Evolutionary conservation across 2,888 invertebrate genomes (phyloP), one percentile per base, ranked within the genome.

Genomic region (Agelastica alni): DNA sequence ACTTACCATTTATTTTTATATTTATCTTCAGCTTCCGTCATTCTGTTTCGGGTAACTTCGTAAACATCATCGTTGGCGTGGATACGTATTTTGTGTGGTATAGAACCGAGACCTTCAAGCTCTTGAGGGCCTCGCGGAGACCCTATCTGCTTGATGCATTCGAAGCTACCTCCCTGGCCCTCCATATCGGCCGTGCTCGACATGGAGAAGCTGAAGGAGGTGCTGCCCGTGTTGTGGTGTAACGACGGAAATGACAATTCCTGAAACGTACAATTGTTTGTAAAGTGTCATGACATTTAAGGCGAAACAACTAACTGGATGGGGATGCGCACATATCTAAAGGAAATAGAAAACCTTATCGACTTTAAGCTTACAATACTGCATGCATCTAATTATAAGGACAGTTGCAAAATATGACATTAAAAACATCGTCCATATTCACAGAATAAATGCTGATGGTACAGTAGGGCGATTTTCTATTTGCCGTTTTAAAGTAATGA

Each of bases 61-160:
- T 96, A 96, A 56, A 94, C 91, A 82, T 96, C 96, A 74, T 96
- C 96, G 73, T 93, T 96, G 70, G 96, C 96, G 76, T 91, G 91
- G 68, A 96, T 89, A 63, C 93, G 88, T 85, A 96, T 90, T 76
- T 91, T 91, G 76, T 88, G 85, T 69, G 89, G 87, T 79, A 96
- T 82, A 65, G 90, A 84, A 66, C 96, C 96, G 79, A 94, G 85
- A 69, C 88, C 86, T 78, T 90, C 89, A 77, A 93, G 80, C n/a
- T n/a, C n/a, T n/a, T n/a, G n/a, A 62, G 85, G 84, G 53, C 74
- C 73, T 49, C 74, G 63, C 41, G 72, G 72, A 12, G 73, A 74
- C 74, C 83, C 67, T 79, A 81, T 70, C 80, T 82, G 77, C 75
- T 90, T 88, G 72, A 96, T 86, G 79, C 95, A 96, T 79, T 96